Base-by-base conservation (phyloP, 2,113 vertebrate species). In the Rutilus rutilus region DNA sequence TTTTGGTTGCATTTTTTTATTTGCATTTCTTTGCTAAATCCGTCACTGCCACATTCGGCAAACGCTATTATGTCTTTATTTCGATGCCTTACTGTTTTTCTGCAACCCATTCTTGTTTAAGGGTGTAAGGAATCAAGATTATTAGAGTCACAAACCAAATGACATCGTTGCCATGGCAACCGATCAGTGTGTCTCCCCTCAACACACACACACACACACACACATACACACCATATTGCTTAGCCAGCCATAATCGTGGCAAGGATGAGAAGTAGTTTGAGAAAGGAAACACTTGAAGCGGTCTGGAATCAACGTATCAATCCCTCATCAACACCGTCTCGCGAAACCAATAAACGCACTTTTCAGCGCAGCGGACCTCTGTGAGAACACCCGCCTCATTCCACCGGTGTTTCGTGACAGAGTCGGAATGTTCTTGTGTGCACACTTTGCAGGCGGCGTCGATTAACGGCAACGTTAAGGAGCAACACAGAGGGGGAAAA, bases 151-250 rank as follows among this genome's bases (percentile, higher is more conserved):
- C 91, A 92, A 93, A 92, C 93, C 94, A 95, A 95, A 95, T 94
- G 94, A 95, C 92, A 95, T 93, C 92, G 95, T 96, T 95, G 93
- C 94, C 91, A 91, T 94, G 93, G 94, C 93, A 96, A 96, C 94
- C 89, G 64, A 69, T 83, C 86, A 36, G 67, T 83, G 80, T 82
- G 45, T 82, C 67, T 84, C 30, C 71, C 90, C 73, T 89, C 88
- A 91, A 74, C 57, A 42, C 78, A 45, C 59, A 57, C 47, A 45
- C 75, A 42, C 50, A 27, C 88, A n/a, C n/a, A n/a, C n/a, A 33
- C 50, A 67, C 73, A 88, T 79, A 62, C 74, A 88, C 82, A 62
- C 33, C 78, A 65, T 71, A 78, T 65, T 86, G 69, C 87, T 83
- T 81, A 84, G 87, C 87, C 85, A 89, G 85, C 85, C 87, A 89